A percentile compares a stretch with the other conserved stretches of the same genome.
These are phyloP conservation scores for Ophion obscuratus DNA, from an alignment of 2,888 invertebrate genomes.

Conservation along the genomic window DNA sequence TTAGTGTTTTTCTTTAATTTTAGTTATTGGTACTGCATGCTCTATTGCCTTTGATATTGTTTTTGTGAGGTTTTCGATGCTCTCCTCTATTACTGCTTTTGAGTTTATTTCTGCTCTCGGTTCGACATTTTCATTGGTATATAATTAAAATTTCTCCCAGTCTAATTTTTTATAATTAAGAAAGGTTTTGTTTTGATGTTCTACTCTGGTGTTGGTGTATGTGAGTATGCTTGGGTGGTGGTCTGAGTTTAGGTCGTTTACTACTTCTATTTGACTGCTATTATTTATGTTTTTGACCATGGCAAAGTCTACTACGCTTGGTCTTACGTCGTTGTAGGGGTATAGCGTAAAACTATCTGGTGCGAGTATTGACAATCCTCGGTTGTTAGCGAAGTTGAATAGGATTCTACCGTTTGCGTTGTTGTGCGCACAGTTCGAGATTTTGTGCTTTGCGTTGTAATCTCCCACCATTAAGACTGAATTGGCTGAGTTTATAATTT, in stretches of 20 bases:
- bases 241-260: constrained; percentile 11
- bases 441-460: not conserved
- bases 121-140: no score
- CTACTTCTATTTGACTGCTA: not conserved
- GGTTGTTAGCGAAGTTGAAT: not conserved
- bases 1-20: not conserved
- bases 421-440: not conserved
- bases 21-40: not conserved
- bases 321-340: not conserved
- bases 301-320: not conserved
- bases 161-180: no score
- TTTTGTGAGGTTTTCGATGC: no score
- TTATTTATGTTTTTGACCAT: not conserved
- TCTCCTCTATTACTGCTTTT: not conserved
- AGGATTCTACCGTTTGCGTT: not conserved
- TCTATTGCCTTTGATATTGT: no score
- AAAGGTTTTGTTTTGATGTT: no score
- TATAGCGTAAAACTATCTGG: not conserved
- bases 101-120: not conserved
- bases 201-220: no score
- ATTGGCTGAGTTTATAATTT: not conserved
- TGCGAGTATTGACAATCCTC: not conserved
- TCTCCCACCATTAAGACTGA: not conserved
- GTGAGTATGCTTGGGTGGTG: constrained; percentile 10
- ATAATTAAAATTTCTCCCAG: no score